phyloP scores from a whole-genome alignment of 1,140 invertebrate species.

The Hyphantria cunea region DNA sequence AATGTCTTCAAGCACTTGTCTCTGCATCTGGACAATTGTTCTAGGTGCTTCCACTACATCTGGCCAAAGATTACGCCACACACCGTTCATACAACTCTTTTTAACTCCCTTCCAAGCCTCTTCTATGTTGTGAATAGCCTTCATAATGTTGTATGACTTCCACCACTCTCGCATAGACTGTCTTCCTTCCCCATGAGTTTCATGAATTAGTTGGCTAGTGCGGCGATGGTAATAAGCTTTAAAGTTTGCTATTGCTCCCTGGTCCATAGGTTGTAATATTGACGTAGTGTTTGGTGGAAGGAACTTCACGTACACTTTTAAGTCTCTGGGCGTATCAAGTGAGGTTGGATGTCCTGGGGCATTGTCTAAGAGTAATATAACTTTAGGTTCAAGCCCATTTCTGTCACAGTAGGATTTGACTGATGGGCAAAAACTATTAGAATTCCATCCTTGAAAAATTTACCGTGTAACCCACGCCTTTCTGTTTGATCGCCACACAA shows the following conservation, averaged over 20 bases:
- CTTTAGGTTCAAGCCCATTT: conserved; percentile 69
- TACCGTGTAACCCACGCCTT: conserved; percentile 58
- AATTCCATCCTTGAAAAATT: conserved; percentile 64
- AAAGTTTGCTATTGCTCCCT: conserved; percentile 47
- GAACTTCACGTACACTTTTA: conserved; percentile 61
- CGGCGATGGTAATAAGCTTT: conserved; percentile 29
- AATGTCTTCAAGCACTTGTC: too few species aligned
- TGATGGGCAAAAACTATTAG: conserved; percentile 49
- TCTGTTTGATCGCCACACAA: conserved; percentile 61
- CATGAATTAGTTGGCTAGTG: too few species aligned
- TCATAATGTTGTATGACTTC: too few species aligned
- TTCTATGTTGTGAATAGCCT: too few species aligned
- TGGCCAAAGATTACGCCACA: too few species aligned
- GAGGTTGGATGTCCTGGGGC: conserved; percentile 54
- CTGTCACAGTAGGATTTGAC: conserved; percentile 49
- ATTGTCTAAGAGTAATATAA: conserved; percentile 76
- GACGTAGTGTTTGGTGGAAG: conserved; percentile 75
- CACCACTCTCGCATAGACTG: too few species aligned
- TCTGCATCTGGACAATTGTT: too few species aligned
- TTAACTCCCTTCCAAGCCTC: too few species aligned
- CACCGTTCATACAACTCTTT: too few species aligned
- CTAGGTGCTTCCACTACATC: too few species aligned
- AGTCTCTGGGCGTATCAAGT: conserved; percentile 33
- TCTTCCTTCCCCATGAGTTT: too few species aligned
- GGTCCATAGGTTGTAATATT: conserved; percentile 74